Conservation (phyloP, 1,140 invertebrate genomes). For the Ericerus pela region DNA sequence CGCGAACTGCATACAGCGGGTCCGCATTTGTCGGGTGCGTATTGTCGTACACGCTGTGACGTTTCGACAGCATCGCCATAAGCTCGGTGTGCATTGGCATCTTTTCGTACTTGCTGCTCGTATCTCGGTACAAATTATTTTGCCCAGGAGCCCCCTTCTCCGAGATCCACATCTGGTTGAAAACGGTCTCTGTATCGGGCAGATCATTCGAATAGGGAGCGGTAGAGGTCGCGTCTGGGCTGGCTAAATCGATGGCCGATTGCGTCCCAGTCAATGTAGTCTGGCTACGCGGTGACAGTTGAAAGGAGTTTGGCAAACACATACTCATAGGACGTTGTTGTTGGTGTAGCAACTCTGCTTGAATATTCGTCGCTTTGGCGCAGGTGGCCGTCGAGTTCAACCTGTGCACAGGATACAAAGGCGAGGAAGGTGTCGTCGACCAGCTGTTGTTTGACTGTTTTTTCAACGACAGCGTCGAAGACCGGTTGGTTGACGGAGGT, state of each 20-base stretch:
- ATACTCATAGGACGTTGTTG: neutral
- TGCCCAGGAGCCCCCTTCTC: neutral
- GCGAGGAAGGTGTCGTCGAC: neutral
- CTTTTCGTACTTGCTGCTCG: neutral
- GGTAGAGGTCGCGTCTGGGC: too few species aligned
- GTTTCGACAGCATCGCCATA: neutral
- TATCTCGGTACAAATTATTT: neutral
- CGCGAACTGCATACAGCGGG: too few species aligned
- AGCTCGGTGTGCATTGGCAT: neutral
- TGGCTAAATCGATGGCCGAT: neutral
- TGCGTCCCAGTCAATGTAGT: neutral
- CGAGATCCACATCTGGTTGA: constrained; percentile 19
- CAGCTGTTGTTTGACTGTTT: constrained; percentile 21
- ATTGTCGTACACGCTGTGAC: neutral
- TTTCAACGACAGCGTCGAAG: constrained; percentile 28
- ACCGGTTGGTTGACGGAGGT: constrained; percentile 33
- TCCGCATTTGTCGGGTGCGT: too few species aligned
- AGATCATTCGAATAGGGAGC: constrained; percentile 18
- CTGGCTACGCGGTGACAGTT: neutral
- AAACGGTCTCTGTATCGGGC: constrained; percentile 14
- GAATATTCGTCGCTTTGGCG: neutral
- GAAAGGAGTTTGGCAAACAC: neutral
- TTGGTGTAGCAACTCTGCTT: neutral
- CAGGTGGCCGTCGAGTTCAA: neutral
- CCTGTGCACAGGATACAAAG: neutral